Conservation (phyloP, 2,888 invertebrate species). For the Tuta absoluta region DNA sequence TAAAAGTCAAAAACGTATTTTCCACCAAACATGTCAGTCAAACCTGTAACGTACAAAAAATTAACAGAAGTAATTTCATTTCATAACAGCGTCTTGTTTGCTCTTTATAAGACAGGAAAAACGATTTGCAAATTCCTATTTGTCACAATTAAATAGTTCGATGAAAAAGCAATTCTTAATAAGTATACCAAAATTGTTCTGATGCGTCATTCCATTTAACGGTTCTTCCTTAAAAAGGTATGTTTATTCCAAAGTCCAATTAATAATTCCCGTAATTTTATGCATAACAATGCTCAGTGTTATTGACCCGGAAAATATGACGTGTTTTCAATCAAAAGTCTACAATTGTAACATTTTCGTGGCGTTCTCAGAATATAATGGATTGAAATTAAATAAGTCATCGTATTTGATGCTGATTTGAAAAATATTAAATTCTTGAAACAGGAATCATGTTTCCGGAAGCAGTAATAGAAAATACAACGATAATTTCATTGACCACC, state of each 20-base stretch:
- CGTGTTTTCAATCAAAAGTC: not conserved
- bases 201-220: not conserved
- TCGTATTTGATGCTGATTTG: not conserved
- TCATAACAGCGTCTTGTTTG: too few relatives aligned
- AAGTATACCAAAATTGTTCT: not conserved
- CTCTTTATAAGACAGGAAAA: not conserved
- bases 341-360: not conserved
- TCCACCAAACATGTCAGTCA: too few relatives aligned
- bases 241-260: not conserved
- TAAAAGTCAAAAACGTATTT: too few relatives aligned
- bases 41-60: too few relatives aligned
- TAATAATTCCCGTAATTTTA: slow-evolving; percentile 1
- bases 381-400: not conserved
- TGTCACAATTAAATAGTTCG: not conserved
- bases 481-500: slow-evolving; percentile 31
- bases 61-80: too few relatives aligned
- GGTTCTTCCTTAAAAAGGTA: not conserved
- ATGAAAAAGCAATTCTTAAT: not conserved
- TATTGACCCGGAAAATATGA: slow-evolving; percentile 2
- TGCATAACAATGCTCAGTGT: not conserved
- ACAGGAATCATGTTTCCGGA: slow-evolving; percentile 18
- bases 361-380: not conserved
- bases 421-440: not conserved
- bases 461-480: slow-evolving; percentile 20
- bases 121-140: not conserved